A percentile compares a stretch with the other conserved stretches of the same genome.
Conservation (phyloP, 1,140 invertebrate genomes). For the Halesus radiatus region DNA sequence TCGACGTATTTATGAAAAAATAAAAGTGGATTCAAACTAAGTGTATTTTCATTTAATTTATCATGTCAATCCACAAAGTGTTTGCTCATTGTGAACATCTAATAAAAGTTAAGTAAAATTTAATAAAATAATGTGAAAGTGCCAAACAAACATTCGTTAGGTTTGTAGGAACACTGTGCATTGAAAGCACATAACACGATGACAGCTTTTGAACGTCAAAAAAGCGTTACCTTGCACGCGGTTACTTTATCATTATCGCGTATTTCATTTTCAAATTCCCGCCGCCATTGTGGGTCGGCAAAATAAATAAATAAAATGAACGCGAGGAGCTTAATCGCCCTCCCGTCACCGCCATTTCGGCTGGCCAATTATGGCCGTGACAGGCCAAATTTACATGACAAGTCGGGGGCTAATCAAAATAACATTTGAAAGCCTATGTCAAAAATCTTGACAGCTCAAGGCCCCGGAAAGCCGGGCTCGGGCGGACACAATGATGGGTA, state of each 20-base stretch:
- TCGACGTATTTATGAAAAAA: no score
- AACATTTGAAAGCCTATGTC: constrained; percentile 65
- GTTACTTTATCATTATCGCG: constrained; percentile 2
- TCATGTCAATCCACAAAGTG: no score
- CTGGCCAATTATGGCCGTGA: constrained; percentile 70
- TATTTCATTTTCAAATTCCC: neutral
- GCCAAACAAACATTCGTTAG: no score
- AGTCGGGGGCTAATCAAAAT: constrained; percentile 71
- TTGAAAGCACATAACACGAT: no score
- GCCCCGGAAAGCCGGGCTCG: constrained; percentile 24
- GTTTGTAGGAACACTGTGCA: no score
- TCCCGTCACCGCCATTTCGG: constrained; percentile 62
- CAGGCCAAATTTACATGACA: constrained; percentile 72
- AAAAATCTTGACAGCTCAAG: constrained; percentile 49
- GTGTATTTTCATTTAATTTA: no score
- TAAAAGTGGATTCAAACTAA: no score
- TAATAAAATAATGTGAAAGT: no score
- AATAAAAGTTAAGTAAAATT: no score
- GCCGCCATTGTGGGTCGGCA: constrained; percentile 8
- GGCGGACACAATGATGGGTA: constrained; percentile 15
- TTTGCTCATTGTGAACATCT: no score
- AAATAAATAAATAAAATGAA: neutral
- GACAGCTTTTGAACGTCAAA: no score
- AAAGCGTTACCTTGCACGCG: neutral
- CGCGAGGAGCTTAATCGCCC: constrained; percentile 51